A percentile compares a stretch with the other conserved stretches of the same genome.
phyloP scores from a whole-genome alignment of 2,797 vertebrate species.

The Pogoniulus pusillus region DNA sequence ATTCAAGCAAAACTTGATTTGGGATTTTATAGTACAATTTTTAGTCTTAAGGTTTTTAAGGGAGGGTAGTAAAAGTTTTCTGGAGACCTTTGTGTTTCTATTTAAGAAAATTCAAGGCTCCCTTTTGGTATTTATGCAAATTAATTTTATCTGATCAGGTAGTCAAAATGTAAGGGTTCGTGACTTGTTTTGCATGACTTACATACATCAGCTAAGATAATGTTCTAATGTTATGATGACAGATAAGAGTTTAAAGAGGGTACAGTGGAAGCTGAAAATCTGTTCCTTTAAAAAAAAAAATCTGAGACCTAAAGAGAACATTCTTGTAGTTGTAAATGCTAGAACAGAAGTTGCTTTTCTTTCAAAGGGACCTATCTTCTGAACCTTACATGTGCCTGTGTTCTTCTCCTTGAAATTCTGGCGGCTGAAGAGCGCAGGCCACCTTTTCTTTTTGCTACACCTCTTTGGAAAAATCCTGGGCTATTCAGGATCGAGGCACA shows the following conservation, averaged over 20 bases:
- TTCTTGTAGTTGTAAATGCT: background rate
- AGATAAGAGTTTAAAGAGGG: background rate
- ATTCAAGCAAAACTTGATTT: background rate
- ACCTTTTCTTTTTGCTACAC: background rate
- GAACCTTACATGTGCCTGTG: background rate
- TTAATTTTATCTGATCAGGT: background rate
- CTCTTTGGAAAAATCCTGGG: slow-evolving; percentile 12
- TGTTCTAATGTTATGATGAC: background rate
- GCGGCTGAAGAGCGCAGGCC: slow-evolving; percentile 38
- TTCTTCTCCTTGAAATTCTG: slow-evolving; percentile 33
- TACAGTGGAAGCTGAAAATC: background rate
- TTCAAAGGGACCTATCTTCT: background rate
- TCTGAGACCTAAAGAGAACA: background rate
- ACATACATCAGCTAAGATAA: background rate
- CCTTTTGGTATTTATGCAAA: background rate
- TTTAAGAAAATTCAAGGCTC: background rate
- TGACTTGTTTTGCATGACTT: background rate
- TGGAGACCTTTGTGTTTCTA: slow-evolving; percentile 19
- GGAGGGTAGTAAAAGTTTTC: background rate
- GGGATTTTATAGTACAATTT: background rate
- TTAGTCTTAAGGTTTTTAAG: background rate
- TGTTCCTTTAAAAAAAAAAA: background rate
- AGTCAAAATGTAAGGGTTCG: background rate
- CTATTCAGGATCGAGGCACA: slow-evolving; percentile 17
- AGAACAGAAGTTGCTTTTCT: background rate